Percentiles rank a stretch among this genome's conserved stretches.
Conservation (phyloP, 2,888 invertebrate species). For the Spilarctia lutea region DNA sequence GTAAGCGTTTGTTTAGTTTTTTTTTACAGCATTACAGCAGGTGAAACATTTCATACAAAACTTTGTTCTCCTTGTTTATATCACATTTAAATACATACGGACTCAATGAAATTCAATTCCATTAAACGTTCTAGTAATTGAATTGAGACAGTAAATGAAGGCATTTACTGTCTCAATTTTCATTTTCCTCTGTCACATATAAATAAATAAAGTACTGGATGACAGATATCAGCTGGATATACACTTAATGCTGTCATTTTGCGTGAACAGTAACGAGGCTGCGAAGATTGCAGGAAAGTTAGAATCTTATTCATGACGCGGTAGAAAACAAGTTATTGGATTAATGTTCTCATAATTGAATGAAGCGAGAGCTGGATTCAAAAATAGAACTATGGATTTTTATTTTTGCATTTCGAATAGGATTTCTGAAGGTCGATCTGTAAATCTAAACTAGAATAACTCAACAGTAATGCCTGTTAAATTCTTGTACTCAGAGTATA, state of each 20-base stretch:
- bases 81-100: neutral
- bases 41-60: neutral
- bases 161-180: conserved; percentile 30
- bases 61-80: neutral
- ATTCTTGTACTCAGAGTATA: neutral
- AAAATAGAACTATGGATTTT: neutral
- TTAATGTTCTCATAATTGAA: neutral
- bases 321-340: conserved; percentile 9
- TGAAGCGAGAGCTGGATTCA: neutral
- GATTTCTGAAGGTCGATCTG: neutral
- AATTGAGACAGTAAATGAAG: no score
- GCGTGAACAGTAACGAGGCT: conserved; percentile 22
- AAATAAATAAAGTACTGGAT: conserved; percentile 34
- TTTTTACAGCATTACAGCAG: neutral
- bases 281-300: conserved; percentile 17
- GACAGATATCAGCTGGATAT: conserved; percentile 32
- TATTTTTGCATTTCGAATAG: neutral
- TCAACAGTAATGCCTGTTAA: neutral
- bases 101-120: neutral
- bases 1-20: no score
- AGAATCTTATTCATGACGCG: conserved; percentile 19
- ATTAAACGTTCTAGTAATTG: neutral
- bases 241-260: conserved; percentile 32
- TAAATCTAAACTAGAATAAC: neutral
- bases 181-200: conserved; percentile 29